Conservation (phyloP, 2,797 vertebrate species). For the Halcyon smyrnensis region DNA sequence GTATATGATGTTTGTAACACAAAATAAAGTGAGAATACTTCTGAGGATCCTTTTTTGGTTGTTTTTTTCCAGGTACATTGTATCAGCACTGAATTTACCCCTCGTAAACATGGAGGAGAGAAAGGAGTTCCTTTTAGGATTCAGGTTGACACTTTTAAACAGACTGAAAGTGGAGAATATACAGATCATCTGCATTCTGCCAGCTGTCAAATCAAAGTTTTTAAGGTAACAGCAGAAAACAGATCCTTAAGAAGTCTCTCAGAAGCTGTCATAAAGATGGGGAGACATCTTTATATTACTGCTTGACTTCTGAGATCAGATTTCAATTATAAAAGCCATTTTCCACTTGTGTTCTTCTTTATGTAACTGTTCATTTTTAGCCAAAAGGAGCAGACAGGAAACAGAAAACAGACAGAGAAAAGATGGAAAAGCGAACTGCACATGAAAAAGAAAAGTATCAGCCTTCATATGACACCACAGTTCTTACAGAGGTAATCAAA, state of each 20-base stretch:
- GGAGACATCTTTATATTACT: neutral
- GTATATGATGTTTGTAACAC: neutral
- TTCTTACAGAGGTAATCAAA: slow-evolving; percentile 84
- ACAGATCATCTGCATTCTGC: slow-evolving; percentile 97
- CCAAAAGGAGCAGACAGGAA: slow-evolving; percentile 88
- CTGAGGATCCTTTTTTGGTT: neutral
- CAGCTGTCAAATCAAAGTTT: slow-evolving; percentile 98
- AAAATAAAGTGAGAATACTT: neutral
- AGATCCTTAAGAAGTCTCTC: neutral
- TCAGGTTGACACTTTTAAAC: slow-evolving; percentile 86
- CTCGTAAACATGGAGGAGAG: slow-evolving; percentile 84
- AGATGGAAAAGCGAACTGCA: slow-evolving; percentile 86
- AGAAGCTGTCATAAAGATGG: neutral
- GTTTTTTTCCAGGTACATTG: slow-evolving; percentile 80
- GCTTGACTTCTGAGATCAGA: slow-evolving; percentile 1
- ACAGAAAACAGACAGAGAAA: slow-evolving; percentile 87
- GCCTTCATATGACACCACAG: slow-evolving; percentile 86
- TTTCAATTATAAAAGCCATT: neutral
- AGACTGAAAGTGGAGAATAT: slow-evolving; percentile 85
- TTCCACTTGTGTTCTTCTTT: neutral
- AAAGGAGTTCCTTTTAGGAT: slow-evolving; percentile 86
- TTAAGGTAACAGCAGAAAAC: slow-evolving; percentile 85
- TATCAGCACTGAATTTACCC: slow-evolving; percentile 87
- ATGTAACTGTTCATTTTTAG: slow-evolving; percentile 71
- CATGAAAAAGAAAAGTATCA: slow-evolving; percentile 88